phyloP scores from a whole-genome alignment of 2,888 invertebrate species.

The Lymantria monacha region DNA sequence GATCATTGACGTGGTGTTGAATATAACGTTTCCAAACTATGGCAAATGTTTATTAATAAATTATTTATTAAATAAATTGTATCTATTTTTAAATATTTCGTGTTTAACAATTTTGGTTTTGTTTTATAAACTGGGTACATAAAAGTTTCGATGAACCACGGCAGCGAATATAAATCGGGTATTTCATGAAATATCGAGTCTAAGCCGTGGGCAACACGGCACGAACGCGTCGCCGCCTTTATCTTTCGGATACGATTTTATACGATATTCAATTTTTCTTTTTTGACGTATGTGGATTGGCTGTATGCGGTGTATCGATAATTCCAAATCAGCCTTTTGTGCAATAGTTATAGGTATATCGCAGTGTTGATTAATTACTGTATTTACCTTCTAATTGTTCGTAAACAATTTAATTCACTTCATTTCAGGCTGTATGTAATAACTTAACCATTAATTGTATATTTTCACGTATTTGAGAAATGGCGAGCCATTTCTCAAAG shows the following conservation, averaged over 20 bases:
- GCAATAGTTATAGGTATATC: conserved; percentile 53
- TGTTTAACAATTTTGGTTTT: too few species aligned
- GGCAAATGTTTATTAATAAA: too few species aligned
- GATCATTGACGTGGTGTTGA: too few species aligned
- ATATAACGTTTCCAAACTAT: too few species aligned
- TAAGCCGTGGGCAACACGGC: conserved; percentile 74
- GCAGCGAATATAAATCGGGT: conserved; percentile 77
- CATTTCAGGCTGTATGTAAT: conserved; percentile 26
- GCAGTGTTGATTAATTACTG: conserved; percentile 12
- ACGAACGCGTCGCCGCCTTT: conserved; percentile 68
- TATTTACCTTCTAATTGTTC: conserved; percentile 32
- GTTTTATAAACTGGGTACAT: background rate
- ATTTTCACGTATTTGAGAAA: conserved; percentile 44
- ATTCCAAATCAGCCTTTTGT: conserved; percentile 68
- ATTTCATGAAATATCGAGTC: conserved; percentile 77
- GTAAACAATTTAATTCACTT: conserved; percentile 30
- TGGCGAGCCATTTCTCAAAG: too few species aligned
- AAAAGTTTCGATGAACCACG: conserved; percentile 62
- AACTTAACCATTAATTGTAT: conserved; percentile 30
- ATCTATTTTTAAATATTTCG: too few species aligned
- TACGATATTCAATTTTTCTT: conserved; percentile 74
- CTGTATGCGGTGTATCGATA: conserved; percentile 76
- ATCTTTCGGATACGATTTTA: conserved; percentile 77
- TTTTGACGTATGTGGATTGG: conserved; percentile 68
- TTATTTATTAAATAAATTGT: too few species aligned